Percentiles rank a stretch among this genome's conserved stretches.
phyloP scores from a whole-genome alignment of 2,888 invertebrate genomes.

The Agonopterix subpropinquella region DNA sequence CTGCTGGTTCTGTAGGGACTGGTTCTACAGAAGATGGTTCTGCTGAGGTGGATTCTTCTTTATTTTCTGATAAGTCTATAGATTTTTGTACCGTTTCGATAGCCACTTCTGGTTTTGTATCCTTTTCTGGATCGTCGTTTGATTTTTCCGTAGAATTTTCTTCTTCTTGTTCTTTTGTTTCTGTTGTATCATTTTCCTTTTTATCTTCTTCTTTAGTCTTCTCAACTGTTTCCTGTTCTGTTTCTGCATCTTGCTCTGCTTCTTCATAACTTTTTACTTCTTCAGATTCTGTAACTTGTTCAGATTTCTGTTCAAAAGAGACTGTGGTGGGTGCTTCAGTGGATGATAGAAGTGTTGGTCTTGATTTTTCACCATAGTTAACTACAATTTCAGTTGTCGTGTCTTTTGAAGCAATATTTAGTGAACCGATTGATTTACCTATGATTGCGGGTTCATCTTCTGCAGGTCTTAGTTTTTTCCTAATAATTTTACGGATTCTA shows the following conservation, averaged over 20 bases:
- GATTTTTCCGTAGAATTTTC: conserved; percentile 10
- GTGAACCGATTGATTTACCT: conserved; percentile 35
- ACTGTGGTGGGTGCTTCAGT: conserved; percentile 17
- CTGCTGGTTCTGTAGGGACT: background rate
- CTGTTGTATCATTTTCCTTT: conserved; percentile 5
- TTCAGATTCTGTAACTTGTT: conserved; percentile 21
- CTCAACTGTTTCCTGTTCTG: conserved; percentile 7
- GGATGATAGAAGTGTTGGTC: conserved; percentile 11
- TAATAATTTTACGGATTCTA: conserved; percentile 55
- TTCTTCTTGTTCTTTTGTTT: conserved; percentile 7
- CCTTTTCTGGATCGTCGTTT: conserved; percentile 6
- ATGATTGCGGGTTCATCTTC: conserved; percentile 40
- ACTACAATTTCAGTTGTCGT: conserved; percentile 31
- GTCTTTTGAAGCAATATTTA: conserved; percentile 30
- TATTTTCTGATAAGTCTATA: conserved; percentile 28
- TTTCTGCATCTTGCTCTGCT: conserved; percentile 14
- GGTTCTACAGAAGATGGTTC: background rate
- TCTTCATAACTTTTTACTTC: conserved; percentile 11
- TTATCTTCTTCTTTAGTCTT: conserved; percentile 2
- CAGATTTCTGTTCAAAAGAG: conserved; percentile 21
- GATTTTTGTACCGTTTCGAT: conserved; percentile 34
- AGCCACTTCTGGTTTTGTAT: conserved; percentile 28
- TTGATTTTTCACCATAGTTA: conserved; percentile 61
- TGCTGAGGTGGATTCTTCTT: background rate
- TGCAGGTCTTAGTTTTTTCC: conserved; percentile 48